Percentiles rank a stretch among this genome's conserved stretches.
Conservation (phyloP, 2,888 invertebrate species). For the Helobdella robusta region DNA sequence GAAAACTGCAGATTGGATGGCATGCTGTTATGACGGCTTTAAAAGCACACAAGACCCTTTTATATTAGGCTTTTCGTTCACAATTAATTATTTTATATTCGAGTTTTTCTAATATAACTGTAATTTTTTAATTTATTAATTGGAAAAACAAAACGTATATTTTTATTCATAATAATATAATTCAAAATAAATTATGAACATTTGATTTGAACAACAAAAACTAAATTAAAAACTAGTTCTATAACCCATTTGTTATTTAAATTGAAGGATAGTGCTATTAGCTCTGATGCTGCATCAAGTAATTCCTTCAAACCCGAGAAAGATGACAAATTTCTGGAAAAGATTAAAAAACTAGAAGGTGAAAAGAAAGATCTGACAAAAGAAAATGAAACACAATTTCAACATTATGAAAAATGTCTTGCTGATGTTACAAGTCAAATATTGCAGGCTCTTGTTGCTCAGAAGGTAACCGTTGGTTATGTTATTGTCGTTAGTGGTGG, state of each 20-base stretch:
- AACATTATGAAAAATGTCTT: slow-evolving; percentile 62
- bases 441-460: slow-evolving; percentile 70
- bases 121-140: too few relatives aligned
- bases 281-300: slow-evolving; percentile 3
- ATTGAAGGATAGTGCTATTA: slow-evolving; percentile 6
- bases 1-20: too few relatives aligned
- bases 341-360: slow-evolving; percentile 55
- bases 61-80: too few relatives aligned
- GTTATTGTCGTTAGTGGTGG: background rate
- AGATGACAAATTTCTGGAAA: slow-evolving; percentile 51
- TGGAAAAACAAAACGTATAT: too few relatives aligned
- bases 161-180: too few relatives aligned
- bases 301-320: slow-evolving; percentile 19
- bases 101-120: too few relatives aligned
- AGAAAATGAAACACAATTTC: slow-evolving; percentile 60
- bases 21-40: too few relatives aligned
- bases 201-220: too few relatives aligned
- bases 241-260: background rate
- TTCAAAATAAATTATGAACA: too few relatives aligned
- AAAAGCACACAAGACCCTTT: too few relatives aligned
- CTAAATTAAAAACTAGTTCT: too few relatives aligned
- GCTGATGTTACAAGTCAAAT: slow-evolving; percentile 65
- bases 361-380: slow-evolving; percentile 59
- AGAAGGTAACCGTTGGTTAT: slow-evolving; percentile 58
- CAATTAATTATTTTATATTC: too few relatives aligned